Percentiles rank a stretch among this genome's conserved stretches.
These are phyloP conservation scores for Gobio occitaniae DNA, from an alignment of 2,797 vertebrate species.

Conservation along the genomic window DNA sequence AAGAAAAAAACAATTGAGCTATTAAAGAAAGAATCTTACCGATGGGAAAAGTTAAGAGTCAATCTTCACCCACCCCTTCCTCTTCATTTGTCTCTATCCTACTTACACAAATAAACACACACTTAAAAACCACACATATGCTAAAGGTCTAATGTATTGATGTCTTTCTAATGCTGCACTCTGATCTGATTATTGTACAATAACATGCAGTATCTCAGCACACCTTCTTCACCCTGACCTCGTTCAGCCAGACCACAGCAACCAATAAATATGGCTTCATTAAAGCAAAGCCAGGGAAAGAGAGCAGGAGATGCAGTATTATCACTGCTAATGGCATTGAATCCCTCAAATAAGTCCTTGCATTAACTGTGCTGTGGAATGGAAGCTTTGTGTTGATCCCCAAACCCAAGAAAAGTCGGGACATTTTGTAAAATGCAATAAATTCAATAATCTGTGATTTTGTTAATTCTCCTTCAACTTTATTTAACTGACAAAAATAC, in stretches of 20 bases:
- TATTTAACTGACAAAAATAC: no score
- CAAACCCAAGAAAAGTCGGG: no score
- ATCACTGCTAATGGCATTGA: constrained; percentile 24
- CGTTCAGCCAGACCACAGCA: constrained; percentile 21
- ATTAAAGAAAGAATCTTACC: constrained; percentile 21
- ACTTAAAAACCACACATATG: constrained; percentile 13
- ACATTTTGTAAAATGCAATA: no score
- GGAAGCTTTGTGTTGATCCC: background rate
- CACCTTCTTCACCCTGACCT: constrained; percentile 25
- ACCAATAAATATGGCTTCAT: constrained; percentile 40
- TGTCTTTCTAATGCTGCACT: constrained; percentile 27
- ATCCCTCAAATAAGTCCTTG: constrained; percentile 10
- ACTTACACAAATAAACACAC: constrained; percentile 4
- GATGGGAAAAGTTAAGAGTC: constrained; percentile 9
- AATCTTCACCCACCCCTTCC: background rate
- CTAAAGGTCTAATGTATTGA: constrained; percentile 29
- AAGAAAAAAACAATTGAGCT: constrained; percentile 17
- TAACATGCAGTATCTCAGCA: constrained; percentile 38
- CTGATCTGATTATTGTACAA: constrained; percentile 26
- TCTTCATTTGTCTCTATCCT: background rate
- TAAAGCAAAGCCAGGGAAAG: constrained; percentile 35
- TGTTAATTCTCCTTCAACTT: no score
- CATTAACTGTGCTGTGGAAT: constrained; percentile 25
- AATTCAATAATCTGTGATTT: no score
- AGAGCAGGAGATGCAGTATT: constrained; percentile 6